These are phyloP conservation scores for Castor canadensis DNA, from an alignment of 2,113 vertebrate species.

Conservation along the genomic window DNA sequence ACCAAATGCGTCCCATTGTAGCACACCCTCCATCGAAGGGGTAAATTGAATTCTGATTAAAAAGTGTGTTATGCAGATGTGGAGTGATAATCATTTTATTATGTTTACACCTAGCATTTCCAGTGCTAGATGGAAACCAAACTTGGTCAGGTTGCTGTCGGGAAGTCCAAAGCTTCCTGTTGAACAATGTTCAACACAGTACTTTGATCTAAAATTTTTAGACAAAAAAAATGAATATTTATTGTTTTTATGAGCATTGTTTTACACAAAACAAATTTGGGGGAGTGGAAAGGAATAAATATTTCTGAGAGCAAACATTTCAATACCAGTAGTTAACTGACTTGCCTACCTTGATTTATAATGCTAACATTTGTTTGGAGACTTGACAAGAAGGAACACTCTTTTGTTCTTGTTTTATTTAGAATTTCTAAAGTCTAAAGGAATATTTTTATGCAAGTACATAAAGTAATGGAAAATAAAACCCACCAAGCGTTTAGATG, in stretches of 20 bases:
- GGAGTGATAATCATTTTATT: background rate
- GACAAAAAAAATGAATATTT: constrained; percentile 77
- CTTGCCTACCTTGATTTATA: constrained; percentile 74
- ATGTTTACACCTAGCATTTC: background rate
- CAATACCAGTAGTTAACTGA: constrained; percentile 68
- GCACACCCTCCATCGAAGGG: accelerated
- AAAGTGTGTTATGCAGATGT: background rate
- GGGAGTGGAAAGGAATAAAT: constrained; percentile 77
- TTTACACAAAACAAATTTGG: constrained; percentile 73
- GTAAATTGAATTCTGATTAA: background rate
- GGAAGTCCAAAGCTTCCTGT: constrained; percentile 52
- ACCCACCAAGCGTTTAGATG: constrained; percentile 35
- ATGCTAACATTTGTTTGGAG: constrained; percentile 71
- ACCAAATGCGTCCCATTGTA: background rate
- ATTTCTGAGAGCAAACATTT: constrained; percentile 75
- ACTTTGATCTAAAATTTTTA: constrained; percentile 76
- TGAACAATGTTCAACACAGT: constrained; percentile 24
- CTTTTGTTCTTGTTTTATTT: constrained; percentile 78
- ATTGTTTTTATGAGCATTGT: constrained; percentile 78
- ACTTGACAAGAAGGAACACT: constrained; percentile 55
- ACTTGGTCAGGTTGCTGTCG: background rate
- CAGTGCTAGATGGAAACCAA: background rate
- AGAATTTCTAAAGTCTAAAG: constrained; percentile 74
- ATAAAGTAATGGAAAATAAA: constrained; percentile 53
- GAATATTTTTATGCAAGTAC: constrained; percentile 75